A percentile compares a stretch with the other conserved stretches of the same genome.
Conservation (phyloP, 2,888 invertebrate species). For the Cephus sareptanus region DNA sequence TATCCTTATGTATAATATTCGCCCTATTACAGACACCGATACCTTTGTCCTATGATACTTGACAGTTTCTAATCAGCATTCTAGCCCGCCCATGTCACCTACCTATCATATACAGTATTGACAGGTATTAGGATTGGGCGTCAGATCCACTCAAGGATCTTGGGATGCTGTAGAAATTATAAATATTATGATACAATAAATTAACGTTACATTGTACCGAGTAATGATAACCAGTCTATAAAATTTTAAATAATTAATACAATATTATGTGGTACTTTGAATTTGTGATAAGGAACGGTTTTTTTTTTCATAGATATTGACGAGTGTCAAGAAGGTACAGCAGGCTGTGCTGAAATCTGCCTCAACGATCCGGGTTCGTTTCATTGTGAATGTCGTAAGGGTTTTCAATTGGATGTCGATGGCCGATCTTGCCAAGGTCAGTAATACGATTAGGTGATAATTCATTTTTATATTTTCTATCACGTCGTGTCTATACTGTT, state of each 20-base stretch:
- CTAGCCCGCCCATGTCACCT: background rate
- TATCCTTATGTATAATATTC: background rate
- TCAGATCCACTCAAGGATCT: background rate
- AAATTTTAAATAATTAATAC: background rate
- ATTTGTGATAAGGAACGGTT: background rate
- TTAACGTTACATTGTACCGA: background rate
- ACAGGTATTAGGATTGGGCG: background rate
- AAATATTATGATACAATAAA: background rate
- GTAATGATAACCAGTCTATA: background rate
- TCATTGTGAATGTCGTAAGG: slow-evolving; percentile 69
- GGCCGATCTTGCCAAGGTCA: slow-evolving; percentile 69
- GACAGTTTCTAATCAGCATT: background rate
- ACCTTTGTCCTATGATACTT: background rate
- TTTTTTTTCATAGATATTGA: slow-evolving; percentile 67
- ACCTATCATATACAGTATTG: background rate
- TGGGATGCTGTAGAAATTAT: background rate
- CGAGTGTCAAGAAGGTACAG: slow-evolving; percentile 69
- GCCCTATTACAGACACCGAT: background rate
- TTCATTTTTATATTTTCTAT: background rate
- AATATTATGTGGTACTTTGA: background rate
- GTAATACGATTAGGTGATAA: slow-evolving; percentile 23
- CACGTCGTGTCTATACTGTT: background rate
- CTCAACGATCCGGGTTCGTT: slow-evolving; percentile 71
- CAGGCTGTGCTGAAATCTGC: slow-evolving; percentile 71
- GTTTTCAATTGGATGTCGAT: slow-evolving; percentile 67